These are phyloP conservation scores for Stenodera caucasica DNA, from an alignment of 2,888 invertebrate species.

Conservation along the genomic window DNA sequence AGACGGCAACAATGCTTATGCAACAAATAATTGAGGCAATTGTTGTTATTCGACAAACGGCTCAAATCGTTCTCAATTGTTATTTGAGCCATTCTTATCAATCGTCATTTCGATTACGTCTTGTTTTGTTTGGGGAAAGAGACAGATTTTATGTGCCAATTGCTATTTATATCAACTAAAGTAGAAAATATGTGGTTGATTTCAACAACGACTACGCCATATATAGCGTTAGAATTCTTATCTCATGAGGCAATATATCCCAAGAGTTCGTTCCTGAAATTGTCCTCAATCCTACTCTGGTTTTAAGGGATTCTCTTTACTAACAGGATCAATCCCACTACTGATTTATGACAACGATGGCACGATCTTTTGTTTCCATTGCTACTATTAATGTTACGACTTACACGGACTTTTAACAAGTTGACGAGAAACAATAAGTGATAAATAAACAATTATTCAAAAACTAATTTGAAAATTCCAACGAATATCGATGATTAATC, in stretches of 20 bases:
- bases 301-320: conserved; percentile 44
- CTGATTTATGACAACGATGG: conserved; percentile 41
- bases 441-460: neutral
- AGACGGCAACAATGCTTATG: conserved; percentile 13
- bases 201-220: conserved; percentile 3
- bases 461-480: neutral
- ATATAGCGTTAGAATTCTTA: conserved; percentile 31
- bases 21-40: conserved; percentile 24
- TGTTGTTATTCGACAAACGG: conserved; percentile 19
- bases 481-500: conserved; percentile 8
- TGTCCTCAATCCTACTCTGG: conserved; percentile 35
- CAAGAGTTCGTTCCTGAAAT: conserved; percentile 26
- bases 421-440: conserved; percentile 17
- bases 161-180: neutral
- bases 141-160: neutral
- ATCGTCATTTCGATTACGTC: neutral
- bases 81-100: conserved; percentile 1
- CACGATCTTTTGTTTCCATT: conserved; percentile 34
- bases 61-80: neutral
- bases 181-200: neutral
- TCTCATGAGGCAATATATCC: conserved; percentile 31
- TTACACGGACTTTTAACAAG: conserved; percentile 28
- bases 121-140: too few species aligned
- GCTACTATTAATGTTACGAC: conserved; percentile 29
- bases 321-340: conserved; percentile 45